Conservation (phyloP, 2,888 invertebrate species). For the Oscheius onirici region DNA sequence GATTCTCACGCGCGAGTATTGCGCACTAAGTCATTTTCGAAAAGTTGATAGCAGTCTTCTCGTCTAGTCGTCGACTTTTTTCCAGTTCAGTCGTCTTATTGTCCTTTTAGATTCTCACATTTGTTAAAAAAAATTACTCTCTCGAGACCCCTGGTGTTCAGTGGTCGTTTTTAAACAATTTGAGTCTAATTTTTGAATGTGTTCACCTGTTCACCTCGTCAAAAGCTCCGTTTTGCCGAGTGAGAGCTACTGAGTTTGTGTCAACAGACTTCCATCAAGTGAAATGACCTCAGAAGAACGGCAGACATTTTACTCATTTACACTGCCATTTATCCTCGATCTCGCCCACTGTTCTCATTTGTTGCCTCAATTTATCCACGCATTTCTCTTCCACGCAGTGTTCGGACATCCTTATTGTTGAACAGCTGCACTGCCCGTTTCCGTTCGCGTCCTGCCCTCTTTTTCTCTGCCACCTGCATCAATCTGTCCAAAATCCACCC, state of each 20-base stretch:
- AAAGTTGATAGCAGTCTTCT: background rate
- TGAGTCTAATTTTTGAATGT: background rate
- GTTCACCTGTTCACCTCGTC: background rate
- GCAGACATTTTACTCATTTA: too few species aligned
- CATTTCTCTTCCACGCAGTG: background rate
- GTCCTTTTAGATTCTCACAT: background rate
- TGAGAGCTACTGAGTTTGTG: slow-evolving; percentile 14
- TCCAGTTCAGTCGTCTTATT: background rate
- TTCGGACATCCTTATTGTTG: background rate
- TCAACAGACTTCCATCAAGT: slow-evolving; percentile 10
- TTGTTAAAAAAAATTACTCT: background rate
- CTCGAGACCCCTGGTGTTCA: background rate
- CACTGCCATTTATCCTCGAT: too few species aligned
- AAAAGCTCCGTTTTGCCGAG: slow-evolving; percentile 4
- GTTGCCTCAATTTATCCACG: too few species aligned
- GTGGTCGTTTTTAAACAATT: slow-evolving; percentile 4
- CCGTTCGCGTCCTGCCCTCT: background rate
- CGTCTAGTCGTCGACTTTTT: background rate
- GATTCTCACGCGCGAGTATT: slow-evolving; percentile 15
- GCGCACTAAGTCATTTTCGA: slow-evolving; percentile 1
- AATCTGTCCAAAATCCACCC: slow-evolving; percentile 2
- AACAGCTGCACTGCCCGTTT: slow-evolving; percentile 10
- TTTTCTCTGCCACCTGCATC: slow-evolving; percentile 18
- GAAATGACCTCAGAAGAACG: slow-evolving; percentile 4
- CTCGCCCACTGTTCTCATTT: too few species aligned